These are phyloP conservation scores for Orthochromis indermauri DNA, from an alignment of 2,113 vertebrate genomes.

Conservation along the genomic window DNA sequence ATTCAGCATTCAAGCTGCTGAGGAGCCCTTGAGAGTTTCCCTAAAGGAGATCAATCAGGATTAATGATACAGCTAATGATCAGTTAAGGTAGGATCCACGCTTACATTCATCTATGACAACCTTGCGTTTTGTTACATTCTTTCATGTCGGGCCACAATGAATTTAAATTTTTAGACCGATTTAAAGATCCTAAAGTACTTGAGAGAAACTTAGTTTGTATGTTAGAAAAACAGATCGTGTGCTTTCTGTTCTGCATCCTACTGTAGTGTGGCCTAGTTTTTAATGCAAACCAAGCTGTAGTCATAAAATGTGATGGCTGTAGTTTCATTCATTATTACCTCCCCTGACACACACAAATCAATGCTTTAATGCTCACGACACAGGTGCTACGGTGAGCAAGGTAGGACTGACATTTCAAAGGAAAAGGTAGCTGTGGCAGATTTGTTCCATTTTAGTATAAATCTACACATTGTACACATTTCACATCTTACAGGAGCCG, in stretches of 20 bases:
- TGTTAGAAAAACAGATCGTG: background rate
- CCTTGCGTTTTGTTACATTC: background rate
- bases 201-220: background rate
- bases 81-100: background rate
- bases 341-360: background rate
- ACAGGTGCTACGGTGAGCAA: background rate
- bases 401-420: background rate
- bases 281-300: background rate
- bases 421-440: background rate
- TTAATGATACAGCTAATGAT: background rate
- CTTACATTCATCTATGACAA: background rate
- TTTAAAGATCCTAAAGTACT: background rate
- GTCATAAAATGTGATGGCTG: background rate
- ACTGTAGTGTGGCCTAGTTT: background rate
- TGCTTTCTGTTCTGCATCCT: background rate
- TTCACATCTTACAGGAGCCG: slow-evolving; percentile 13
- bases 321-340: background rate
- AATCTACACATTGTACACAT: background rate
- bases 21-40: background rate
- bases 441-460: background rate
- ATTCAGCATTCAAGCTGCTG: background rate
- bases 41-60: background rate
- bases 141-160: background rate
- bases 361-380: background rate
- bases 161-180: background rate